These are phyloP conservation scores for Lysandra bellargus DNA, from an alignment of 2,888 invertebrate genomes.

Conservation along the genomic window DNA sequence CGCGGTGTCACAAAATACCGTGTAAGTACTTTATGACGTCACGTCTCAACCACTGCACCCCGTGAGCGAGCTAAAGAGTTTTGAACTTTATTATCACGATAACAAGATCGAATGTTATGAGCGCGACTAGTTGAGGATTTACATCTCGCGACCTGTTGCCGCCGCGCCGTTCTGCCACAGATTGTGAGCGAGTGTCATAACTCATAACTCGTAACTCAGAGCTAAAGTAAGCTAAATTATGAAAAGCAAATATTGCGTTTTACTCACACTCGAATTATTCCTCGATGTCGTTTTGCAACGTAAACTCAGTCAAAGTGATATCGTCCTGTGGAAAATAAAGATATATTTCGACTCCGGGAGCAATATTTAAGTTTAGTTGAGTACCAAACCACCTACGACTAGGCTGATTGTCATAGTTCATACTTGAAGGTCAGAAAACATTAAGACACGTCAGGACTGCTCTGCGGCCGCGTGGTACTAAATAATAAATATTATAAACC, in stretches of 20 bases:
- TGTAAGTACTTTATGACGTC: background rate
- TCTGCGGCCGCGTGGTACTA: too few species aligned
- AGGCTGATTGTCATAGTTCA: too few species aligned
- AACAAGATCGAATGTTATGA: background rate
- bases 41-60: background rate
- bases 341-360: background rate
- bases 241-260: slow-evolving; percentile 3
- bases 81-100: background rate
- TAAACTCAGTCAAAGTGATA: background rate
- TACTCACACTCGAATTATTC: background rate
- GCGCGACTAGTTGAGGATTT: background rate
- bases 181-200: background rate
- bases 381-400: too few species aligned
- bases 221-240: background rate
- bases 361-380: background rate
- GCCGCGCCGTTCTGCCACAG: background rate
- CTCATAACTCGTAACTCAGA: background rate
- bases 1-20: background rate
- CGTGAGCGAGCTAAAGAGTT: background rate
- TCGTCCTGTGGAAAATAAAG: background rate
- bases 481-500: too few species aligned
- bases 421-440: too few species aligned
- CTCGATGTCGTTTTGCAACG: background rate
- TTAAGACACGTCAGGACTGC: too few species aligned
- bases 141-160: slow-evolving; percentile 6